Evolutionary conservation across 2,113 vertebrate genomes (phyloP), one percentile per base, ranked within the genome.

Genomic region (Mastomys natalensis): DNA sequence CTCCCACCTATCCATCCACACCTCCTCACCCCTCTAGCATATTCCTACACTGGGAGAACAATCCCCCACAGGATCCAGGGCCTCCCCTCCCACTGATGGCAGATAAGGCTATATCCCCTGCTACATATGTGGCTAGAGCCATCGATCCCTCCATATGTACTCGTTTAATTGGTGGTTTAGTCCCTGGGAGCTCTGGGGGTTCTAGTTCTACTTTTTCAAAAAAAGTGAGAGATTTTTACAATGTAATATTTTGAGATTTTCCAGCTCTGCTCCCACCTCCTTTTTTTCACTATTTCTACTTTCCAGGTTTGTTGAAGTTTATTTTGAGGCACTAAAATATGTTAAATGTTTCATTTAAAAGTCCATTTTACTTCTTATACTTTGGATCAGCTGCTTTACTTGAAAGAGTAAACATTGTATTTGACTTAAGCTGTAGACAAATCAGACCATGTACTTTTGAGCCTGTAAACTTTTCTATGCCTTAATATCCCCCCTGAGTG

Each of bases 261-360:
- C 11, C 3, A 60, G 29, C 64, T 12, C 8, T 26, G 77, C 31
- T 53, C 91, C 55, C 1, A 0, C 74, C 74, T 66, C 43, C 40
- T 92, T 70, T 86, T 62, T 40, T 17, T 40, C 31, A 51, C 73
- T 92, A 55, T 40, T 77, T 90, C 45, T 62, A 15, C 74, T 58
- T 7, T 45, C 87, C 19, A 73, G 53, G 29, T 89, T 90, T 90
- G 62, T 29, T 62, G 62, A 80, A 93, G 90, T 74, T 84, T 64
- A 95, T 85, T 31, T 80, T 45, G 51, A 24, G 60, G 29, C 87
- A 85, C 80, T 95, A 94, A 58, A 43, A 45, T 72, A 7, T 40
- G 48, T 31, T 68, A 43, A 93, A 13, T 77, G 15, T 90, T 85
- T 77, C 19, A 68, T 45, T 88, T 66, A 80, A 82, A 93, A 89